These are phyloP conservation scores for Nothocercus julius DNA, from an alignment of 2,113 vertebrate species.

Conservation along the genomic window DNA sequence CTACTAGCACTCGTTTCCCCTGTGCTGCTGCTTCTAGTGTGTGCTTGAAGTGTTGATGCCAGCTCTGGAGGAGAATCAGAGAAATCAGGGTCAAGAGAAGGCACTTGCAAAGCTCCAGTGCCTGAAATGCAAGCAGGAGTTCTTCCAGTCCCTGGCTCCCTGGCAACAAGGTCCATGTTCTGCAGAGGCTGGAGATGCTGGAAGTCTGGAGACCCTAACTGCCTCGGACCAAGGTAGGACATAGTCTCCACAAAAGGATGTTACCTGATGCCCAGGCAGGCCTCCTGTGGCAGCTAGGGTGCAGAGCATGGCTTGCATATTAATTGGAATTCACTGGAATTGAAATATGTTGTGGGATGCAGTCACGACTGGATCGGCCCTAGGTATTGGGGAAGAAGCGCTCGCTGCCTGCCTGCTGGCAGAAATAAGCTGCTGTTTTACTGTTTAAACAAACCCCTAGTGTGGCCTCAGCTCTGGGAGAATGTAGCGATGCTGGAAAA, in stretches of 20 bases:
- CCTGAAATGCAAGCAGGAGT: slow-evolving; percentile 86
- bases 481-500: neutral
- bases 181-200: neutral
- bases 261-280: neutral
- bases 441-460: neutral
- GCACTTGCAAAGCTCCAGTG: slow-evolving; percentile 78
- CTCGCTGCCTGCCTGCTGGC: neutral
- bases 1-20: neutral
- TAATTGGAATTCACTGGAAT: neutral
- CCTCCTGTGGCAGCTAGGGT: neutral
- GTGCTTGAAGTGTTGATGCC: slow-evolving; percentile 78
- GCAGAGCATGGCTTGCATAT: neutral
- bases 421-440: neutral
- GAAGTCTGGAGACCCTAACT: slow-evolving; percentile 9
- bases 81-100: slow-evolving; percentile 21
- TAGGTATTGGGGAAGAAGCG: neutral
- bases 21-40: slow-evolving; percentile 41
- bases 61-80: slow-evolving; percentile 79
- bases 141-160: slow-evolving; percentile 34
- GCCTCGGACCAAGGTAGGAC: slow-evolving; percentile 47
- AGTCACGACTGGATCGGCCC: neutral
- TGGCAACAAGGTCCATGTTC: slow-evolving; percentile 14
- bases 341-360: neutral
- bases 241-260: neutral
- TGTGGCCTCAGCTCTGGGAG: neutral